Evolutionary conservation across 1,140 invertebrate genomes (phyloP).

Genomic region (Ceratosolen fusciceps): DNA sequence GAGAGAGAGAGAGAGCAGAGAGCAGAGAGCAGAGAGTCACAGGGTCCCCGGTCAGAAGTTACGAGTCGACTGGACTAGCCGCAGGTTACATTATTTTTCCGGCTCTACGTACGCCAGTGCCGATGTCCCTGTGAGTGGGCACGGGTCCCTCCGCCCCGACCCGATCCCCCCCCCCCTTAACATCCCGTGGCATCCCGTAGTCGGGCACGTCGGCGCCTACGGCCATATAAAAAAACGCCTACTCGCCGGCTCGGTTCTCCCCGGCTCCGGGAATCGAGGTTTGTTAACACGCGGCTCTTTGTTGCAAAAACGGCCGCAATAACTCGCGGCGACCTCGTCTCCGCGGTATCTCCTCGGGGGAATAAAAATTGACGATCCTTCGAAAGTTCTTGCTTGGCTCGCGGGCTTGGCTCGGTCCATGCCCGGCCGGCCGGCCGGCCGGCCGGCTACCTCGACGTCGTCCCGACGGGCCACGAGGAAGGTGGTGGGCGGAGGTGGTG

Average conservation of each 20-base stretch:
- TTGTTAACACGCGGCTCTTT: slow-evolving; percentile 52
- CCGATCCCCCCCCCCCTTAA: no score
- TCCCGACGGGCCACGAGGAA: background rate
- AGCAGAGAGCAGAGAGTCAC: background rate
- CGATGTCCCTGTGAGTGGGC: background rate
- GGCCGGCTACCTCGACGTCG: background rate
- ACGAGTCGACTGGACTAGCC: slow-evolving; percentile 64
- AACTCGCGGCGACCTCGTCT: slow-evolving; percentile 55
- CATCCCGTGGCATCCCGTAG: slow-evolving; percentile 27
- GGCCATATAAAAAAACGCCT: slow-evolving; percentile 50
- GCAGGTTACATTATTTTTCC: slow-evolving; percentile 61
- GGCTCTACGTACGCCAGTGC: slow-evolving; percentile 33
- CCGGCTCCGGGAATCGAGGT: slow-evolving; percentile 44
- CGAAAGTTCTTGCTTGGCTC: background rate
- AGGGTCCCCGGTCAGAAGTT: slow-evolving; percentile 59
- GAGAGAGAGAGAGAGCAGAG: background rate
- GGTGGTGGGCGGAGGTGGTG: background rate
- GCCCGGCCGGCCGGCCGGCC: no score
- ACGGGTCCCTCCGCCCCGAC: no score
- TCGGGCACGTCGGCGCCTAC: slow-evolving; percentile 45
- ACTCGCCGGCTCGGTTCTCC: slow-evolving; percentile 54
- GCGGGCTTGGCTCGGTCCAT: background rate
- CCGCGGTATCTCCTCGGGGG: slow-evolving; percentile 50
- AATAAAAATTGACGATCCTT: slow-evolving; percentile 22
- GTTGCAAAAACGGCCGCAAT: slow-evolving; percentile 49